A percentile compares a stretch with the other conserved stretches of the same genome.
These are phyloP conservation scores for Glomeris marginata DNA, from an alignment of 2,888 invertebrate genomes.

Conservation along the genomic window DNA sequence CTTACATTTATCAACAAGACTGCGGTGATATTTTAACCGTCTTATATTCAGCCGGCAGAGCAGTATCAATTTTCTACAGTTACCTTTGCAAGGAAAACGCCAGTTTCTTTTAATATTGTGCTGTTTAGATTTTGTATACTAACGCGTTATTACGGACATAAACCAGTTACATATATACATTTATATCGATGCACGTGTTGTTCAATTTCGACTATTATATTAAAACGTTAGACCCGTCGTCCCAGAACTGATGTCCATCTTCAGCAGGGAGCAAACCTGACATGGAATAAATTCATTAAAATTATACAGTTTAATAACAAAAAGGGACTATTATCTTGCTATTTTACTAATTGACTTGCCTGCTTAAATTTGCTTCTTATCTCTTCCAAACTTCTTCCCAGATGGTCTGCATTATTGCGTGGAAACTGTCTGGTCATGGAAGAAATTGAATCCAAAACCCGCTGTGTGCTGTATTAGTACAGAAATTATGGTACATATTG, in stretches of 20 bases:
- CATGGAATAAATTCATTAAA: not conserved
- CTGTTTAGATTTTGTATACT: too few relatives aligned
- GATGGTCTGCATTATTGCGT: not conserved
- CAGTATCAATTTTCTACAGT: too few relatives aligned
- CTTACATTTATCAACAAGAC: too few relatives aligned
- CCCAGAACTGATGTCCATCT: not conserved
- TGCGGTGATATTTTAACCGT: too few relatives aligned
- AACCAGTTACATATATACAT: too few relatives aligned
- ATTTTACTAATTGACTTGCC: not conserved
- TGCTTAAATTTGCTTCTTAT: constrained; percentile 4
- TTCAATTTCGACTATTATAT: too few relatives aligned
- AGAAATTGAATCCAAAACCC: not conserved
- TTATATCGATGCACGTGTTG: too few relatives aligned
- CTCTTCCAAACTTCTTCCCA: not conserved
- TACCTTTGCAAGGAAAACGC: too few relatives aligned
- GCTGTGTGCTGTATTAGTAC: not conserved
- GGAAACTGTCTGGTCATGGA: not conserved
- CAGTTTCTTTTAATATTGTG: too few relatives aligned
- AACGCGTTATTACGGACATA: too few relatives aligned
- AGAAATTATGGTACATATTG: not conserved
- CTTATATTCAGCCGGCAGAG: too few relatives aligned
- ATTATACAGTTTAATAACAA: not conserved
- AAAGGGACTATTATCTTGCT: not conserved
- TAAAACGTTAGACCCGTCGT: too few relatives aligned
- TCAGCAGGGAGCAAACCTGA: not conserved